Evolutionary conservation across 1,140 invertebrate species (phyloP).

Genomic region (Drosophila serrata): DNA sequence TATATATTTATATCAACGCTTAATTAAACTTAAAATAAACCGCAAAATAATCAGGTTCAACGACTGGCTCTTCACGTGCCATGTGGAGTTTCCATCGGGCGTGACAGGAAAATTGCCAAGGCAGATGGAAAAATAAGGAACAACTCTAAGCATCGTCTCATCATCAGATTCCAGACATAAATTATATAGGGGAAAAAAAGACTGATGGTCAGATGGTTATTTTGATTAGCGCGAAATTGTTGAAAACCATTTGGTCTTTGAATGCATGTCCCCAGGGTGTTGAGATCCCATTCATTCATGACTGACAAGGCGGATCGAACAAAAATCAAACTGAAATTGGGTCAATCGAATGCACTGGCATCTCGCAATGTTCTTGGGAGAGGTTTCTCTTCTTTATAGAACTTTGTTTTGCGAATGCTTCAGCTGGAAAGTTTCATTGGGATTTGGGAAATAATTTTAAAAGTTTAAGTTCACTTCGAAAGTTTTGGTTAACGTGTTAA

Average conservation of each 20-base stretch:
- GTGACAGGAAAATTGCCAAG: constrained; percentile 71
- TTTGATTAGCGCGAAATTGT: constrained; percentile 68
- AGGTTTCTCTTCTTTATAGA: constrained; percentile 2
- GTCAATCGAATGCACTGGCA: constrained; percentile 34
- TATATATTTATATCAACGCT: constrained; percentile 55
- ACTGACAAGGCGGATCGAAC: constrained; percentile 24
- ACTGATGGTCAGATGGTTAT: constrained; percentile 34
- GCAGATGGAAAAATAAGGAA: constrained; percentile 22
- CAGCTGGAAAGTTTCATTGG: constrained; percentile 15
- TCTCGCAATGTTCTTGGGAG: constrained; percentile 4
- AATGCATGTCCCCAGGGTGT: constrained; percentile 15
- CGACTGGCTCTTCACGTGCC: constrained; percentile 55
- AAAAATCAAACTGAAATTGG: constrained; percentile 15
- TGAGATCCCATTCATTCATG: constrained; percentile 18
- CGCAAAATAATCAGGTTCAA: constrained; percentile 65
- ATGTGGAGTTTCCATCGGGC: constrained; percentile 68
- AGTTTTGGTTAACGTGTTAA: constrained; percentile 18
- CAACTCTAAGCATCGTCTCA: constrained; percentile 2
- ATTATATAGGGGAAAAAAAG: constrained; percentile 48
- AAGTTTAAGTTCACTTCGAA: constrained; percentile 15
- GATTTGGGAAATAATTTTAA: constrained; percentile 5
- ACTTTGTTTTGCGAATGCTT: constrained; percentile 6
- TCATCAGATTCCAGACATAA: constrained; percentile 71
- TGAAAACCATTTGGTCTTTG: constrained; percentile 19
- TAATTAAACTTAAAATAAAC: constrained; percentile 79